phyloP scores from a whole-genome alignment of 2,888 invertebrate species.

The Chloromyia formosa region DNA sequence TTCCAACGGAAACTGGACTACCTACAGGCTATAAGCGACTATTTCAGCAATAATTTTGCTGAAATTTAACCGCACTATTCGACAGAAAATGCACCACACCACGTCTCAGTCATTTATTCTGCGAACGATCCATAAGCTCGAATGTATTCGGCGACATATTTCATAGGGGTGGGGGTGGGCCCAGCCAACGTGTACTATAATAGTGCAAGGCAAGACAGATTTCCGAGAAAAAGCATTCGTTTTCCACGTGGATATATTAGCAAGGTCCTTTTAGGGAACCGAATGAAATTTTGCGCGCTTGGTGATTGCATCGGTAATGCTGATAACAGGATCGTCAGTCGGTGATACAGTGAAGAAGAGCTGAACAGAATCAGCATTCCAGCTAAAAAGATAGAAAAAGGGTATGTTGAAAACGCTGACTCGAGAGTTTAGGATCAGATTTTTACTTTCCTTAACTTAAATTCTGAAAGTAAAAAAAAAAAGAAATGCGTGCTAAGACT shows the following conservation, averaged over 20 bases:
- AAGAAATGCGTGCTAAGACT: no score
- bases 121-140: constrained; percentile 35
- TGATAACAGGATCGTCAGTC: background rate
- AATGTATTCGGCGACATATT: constrained; percentile 33
- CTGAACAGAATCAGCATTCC: no score
- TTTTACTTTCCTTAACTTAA: no score
- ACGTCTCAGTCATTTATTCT: constrained; percentile 41
- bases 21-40: no score
- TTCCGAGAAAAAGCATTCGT: constrained; percentile 4
- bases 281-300: background rate
- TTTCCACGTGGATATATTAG: constrained; percentile 9
- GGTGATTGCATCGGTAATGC: background rate
- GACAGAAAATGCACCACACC: constrained; percentile 26
- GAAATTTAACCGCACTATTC: constrained; percentile 19
- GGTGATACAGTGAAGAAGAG: no score
- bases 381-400: no score
- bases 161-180: constrained; percentile 1
- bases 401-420: no score
- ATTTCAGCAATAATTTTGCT: constrained; percentile 29
- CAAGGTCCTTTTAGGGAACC: background rate
- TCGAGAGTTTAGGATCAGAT: no score
- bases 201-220: constrained; percentile 9
- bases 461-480: no score
- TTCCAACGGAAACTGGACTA: no score
- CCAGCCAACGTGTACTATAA: background rate